phyloP scores from a whole-genome alignment of 2,113 vertebrate genomes.

The Neolamprologus ventralis region DNA sequence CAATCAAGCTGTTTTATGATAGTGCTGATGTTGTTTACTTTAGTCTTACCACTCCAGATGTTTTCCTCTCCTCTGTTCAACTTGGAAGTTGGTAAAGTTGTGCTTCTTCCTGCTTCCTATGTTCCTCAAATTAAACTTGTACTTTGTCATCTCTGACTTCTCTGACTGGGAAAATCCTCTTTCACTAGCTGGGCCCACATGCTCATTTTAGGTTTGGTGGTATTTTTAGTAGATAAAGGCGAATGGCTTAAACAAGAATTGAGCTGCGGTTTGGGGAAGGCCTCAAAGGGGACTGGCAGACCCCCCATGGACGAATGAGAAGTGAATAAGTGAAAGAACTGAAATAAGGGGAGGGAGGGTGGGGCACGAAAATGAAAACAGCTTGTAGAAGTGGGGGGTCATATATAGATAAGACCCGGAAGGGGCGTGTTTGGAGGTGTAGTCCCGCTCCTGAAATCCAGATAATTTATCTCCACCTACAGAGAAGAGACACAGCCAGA shows the following conservation, averaged over 20 bases:
- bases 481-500: neutral
- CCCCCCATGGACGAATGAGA: rapidly evolving
- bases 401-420: neutral
- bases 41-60: neutral
- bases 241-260: neutral
- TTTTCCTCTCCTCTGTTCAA: neutral
- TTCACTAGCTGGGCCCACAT: rapidly evolving
- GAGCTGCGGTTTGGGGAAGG: rapidly evolving
- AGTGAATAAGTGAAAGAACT: neutral
- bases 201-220: rapidly evolving
- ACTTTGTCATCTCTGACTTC: neutral
- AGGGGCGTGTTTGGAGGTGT: neutral
- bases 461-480: neutral
- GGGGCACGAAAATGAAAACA: rapidly evolving
- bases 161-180: neutral
- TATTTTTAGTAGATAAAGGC: neutral
- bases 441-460: neutral
- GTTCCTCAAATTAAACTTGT: neutral
- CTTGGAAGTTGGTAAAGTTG: neutral
- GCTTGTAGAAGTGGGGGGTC: neutral
- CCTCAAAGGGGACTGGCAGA: neutral
- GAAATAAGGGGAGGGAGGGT: neutral
- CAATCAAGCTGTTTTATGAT: neutral
- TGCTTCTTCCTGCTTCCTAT: neutral
- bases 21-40: neutral